A percentile compares a stretch with the other conserved stretches of the same genome.
Evolutionary conservation across 2,113 vertebrate species (phyloP).

Genomic region (Brachypodius melanocephalos): DNA sequence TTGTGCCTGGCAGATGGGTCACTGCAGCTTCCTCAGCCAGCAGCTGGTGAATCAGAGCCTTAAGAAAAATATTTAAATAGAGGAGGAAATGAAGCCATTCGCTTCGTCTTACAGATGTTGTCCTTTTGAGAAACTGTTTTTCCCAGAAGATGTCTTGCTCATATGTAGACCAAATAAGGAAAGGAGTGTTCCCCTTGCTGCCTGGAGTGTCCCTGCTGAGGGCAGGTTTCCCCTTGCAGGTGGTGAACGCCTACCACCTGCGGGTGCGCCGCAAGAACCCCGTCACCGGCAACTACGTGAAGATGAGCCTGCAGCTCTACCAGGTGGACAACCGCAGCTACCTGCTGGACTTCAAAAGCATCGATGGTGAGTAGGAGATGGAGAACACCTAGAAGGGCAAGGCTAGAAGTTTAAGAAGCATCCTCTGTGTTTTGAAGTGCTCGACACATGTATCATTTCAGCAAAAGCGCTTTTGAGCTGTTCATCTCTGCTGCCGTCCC

Average conservation of each 20-base stretch:
- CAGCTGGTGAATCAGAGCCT: background rate
- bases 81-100: background rate
- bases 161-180: background rate
- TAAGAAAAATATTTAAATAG: background rate
- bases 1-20: background rate
- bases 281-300: constrained; percentile 92
- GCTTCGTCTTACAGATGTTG: background rate
- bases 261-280: constrained; percentile 93
- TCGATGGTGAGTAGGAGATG: constrained; percentile 83
- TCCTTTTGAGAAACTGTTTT: background rate
- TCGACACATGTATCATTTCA: background rate
- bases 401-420: background rate
- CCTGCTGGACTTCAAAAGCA: constrained; percentile 97
- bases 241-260: constrained; percentile 95
- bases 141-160: background rate
- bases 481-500: background rate
- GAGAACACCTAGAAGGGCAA: rapidly evolving
- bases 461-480: rapidly evolving
- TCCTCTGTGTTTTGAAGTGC: background rate
- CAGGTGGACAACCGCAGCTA: constrained; percentile 97
- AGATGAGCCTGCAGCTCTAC: constrained; percentile 99
- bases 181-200: background rate
- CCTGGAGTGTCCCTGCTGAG: constrained; percentile 2
- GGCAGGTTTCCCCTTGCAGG: constrained; percentile 70
- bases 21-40: background rate